Evolutionary conservation across 2,797 vertebrate genomes (phyloP).

Genomic region (Halcyon smyrnensis): DNA sequence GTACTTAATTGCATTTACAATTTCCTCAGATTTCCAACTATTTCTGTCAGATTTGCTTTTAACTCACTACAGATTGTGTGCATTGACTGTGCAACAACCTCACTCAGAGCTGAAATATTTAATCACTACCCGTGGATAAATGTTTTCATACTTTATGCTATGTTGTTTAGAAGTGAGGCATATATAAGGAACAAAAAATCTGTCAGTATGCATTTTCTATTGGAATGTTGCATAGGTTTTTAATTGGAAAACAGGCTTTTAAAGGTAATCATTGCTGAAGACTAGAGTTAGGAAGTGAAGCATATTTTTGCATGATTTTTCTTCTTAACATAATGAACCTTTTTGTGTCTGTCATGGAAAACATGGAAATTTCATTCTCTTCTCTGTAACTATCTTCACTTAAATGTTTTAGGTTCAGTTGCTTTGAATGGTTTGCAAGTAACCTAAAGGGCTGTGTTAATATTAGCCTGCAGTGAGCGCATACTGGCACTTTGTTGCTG

Average conservation of each 20-base stretch:
- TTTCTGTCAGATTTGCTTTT: slow-evolving; percentile 72
- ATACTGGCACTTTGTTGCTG: slow-evolving; percentile 80
- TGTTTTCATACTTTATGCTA: slow-evolving; percentile 68
- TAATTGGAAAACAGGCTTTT: slow-evolving; percentile 78
- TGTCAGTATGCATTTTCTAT: slow-evolving; percentile 86
- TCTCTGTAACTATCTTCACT: slow-evolving; percentile 69
- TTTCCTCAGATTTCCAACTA: slow-evolving; percentile 68
- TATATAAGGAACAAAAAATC: slow-evolving; percentile 83
- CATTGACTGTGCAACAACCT: slow-evolving; percentile 60
- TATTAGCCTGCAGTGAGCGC: slow-evolving; percentile 83
- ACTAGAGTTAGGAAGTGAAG: slow-evolving; percentile 60
- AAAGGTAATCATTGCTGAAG: slow-evolving; percentile 78
- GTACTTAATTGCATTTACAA: slow-evolving; percentile 62
- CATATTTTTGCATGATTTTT: slow-evolving; percentile 66
- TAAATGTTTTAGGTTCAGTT: slow-evolving; percentile 71
- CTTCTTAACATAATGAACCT: slow-evolving; percentile 85
- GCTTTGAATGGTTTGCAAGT: slow-evolving; percentile 70
- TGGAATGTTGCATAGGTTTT: slow-evolving; percentile 70
- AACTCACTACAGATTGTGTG: slow-evolving; percentile 48
- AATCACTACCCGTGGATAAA: slow-evolving; percentile 67
- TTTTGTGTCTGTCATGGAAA: slow-evolving; percentile 85
- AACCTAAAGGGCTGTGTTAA: slow-evolving; percentile 81
- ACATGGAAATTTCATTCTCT: slow-evolving; percentile 80
- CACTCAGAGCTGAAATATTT: slow-evolving; percentile 65
- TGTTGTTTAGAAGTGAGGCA: slow-evolving; percentile 80